Conservation (phyloP, 2,797 vertebrate genomes). For the Alosa sapidissima region DNA sequence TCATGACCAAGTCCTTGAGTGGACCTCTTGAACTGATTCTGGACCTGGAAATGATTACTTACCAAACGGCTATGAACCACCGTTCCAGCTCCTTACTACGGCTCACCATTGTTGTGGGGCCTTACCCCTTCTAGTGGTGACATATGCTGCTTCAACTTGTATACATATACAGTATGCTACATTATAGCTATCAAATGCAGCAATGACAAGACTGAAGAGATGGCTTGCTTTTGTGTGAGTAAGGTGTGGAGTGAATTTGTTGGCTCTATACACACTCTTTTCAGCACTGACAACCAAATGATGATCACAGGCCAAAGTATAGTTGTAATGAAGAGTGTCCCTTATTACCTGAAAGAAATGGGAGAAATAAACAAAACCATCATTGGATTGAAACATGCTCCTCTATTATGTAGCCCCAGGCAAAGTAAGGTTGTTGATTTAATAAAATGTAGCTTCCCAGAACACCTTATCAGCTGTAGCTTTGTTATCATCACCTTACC, state of each 20-base stretch:
- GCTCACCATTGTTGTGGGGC: slow-evolving; percentile 92
- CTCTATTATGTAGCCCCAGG: background rate
- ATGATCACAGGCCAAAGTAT: background rate
- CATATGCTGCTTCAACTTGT: slow-evolving; percentile 66
- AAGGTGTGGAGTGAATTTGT: slow-evolving; percentile 8
- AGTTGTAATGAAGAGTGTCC: background rate
- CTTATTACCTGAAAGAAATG: background rate
- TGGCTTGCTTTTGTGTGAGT: slow-evolving; percentile 38
- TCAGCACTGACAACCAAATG: background rate
- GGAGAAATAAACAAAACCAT: background rate
- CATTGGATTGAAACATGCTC: background rate
- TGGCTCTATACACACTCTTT: slow-evolving; percentile 15
- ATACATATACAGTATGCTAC: slow-evolving; percentile 62
- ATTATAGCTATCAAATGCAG: slow-evolving; percentile 58
- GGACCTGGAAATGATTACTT: slow-evolving; percentile 97
- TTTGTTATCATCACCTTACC: background rate
- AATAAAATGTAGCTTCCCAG: background rate
- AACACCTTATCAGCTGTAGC: background rate
- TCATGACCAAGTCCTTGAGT: slow-evolving; percentile 86
- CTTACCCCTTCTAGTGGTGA: slow-evolving; percentile 84
- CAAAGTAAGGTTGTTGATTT: background rate
- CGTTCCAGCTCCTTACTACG: slow-evolving; percentile 91
- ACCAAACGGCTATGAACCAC: slow-evolving; percentile 87
- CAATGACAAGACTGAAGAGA: slow-evolving; percentile 39
- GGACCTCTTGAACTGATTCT: slow-evolving; percentile 91